Evolutionary conservation across 2,888 invertebrate genomes (phyloP), one percentile per base, ranked within the genome.

Genomic region (Opisthograptis luteolata): DNA sequence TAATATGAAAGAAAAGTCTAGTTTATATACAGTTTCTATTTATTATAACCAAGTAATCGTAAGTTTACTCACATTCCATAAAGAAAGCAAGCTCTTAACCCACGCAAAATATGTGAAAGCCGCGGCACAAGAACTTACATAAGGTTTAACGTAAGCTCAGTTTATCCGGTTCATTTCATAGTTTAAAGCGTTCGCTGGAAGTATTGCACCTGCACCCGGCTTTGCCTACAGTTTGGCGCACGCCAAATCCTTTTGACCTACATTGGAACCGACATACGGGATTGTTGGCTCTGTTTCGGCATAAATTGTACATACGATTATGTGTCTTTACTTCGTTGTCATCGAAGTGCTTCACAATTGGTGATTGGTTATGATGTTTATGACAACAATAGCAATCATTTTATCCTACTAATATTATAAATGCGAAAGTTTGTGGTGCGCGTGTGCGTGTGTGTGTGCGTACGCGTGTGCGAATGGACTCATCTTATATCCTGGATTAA

Each of bases 161-260:
- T 60, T 58, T 55, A 59, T 57, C 53, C 55, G 41, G 44, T 48
- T 49, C 44, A 45, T 51, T 51, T 45, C 48, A 55, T 54, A 50
- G 60, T 55, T 64, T 58, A 56, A 60, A 61, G 55, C 57, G 55
- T 51, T 47, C 43, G 39, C 41, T 28, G 46, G 28, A 30, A 47
- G 51, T 50, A 55, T 45, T 62, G 51, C 70, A 70, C 66, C 71
- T 73, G 73, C 51, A 70, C 50, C 55, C 32, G 47, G 44, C 51
- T 13, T 49, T 43, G 43, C 47, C 31, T 47, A 48, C 55, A 36
- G 58, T 64, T 71, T 65, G 68, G 58, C 58, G 43, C 47, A 41
- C 59, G 62, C 63, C 62, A 69, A 68, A 59, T 73, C 66, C 64
- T 66, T n/a, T 62, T 66, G 73, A 72, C 75, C 75, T 57, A 73